Evolutionary conservation across 2,888 invertebrate genomes (phyloP), one percentile per base, ranked within the genome.

Genomic region (Elegia similella): DNA sequence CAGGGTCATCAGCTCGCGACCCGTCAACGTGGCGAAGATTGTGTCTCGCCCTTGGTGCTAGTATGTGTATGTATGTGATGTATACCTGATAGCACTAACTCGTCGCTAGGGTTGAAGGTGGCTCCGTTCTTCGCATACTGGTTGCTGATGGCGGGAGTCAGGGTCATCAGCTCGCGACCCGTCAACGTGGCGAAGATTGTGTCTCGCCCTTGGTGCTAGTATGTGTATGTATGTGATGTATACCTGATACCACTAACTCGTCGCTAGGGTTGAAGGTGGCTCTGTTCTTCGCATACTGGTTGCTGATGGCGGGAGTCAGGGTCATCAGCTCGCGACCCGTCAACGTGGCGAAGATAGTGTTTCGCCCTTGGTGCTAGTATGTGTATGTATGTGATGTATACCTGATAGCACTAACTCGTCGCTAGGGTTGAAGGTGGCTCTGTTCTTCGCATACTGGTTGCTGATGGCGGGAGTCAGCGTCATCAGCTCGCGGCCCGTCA

Each of bases 181-280:
- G 23, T 23, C n/a, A n/a, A n/a, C n/a, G n/a, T n/a, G n/a, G n/a
- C n/a, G n/a, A n/a, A n/a, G n/a, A n/a, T n/a, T n/a, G n/a, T n/a
- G n/a, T n/a, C n/a, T n/a, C n/a, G n/a, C n/a, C n/a, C n/a, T n/a
- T n/a, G n/a, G n/a, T n/a, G n/a, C n/a, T n/a, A n/a, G n/a, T 23
- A 23, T 5, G 5, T 23, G 23, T 23, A 2, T 23, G 23, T 23
- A 2, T 38, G 38, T 38, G 5, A 12, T 5, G 1, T 12, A 12
- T 38, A 38, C 38, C 38, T 38, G 38, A 38, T 10, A 38, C 12
- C 10, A 38, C 38, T 12, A 38, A 38, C 38, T 38, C 98, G 79
- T 99, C 99, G 2, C 96, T 95, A 55, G 97, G 97, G 84, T 96
- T 97, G 84, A 98, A 98, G 1, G 98, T 98, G 2, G 99, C 99